Conservation (phyloP, 2,113 vertebrate genomes). For the Siniperca chuatsi region DNA sequence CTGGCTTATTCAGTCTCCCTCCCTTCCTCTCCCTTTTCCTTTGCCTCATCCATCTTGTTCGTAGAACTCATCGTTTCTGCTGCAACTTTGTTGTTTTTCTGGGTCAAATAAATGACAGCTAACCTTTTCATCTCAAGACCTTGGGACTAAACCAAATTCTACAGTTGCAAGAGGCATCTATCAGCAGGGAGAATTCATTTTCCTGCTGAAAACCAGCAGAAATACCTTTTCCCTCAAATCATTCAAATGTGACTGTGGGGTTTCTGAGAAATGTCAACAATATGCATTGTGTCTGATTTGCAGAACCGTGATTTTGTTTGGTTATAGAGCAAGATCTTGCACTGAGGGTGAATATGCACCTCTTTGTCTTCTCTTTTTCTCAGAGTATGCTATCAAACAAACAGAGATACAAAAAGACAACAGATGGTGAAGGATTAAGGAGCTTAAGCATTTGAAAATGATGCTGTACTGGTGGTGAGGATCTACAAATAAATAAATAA, state of each 20-base stretch:
- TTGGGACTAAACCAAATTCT: conserved; percentile 2
- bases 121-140: conserved; percentile 14
- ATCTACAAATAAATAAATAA: conserved; percentile 1
- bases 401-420: conserved; percentile 31
- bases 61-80: conserved; percentile 22
- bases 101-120: conserved; percentile 28
- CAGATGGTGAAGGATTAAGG: conserved; percentile 13
- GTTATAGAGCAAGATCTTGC: background rate
- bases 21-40: background rate
- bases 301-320: conserved; percentile 16
- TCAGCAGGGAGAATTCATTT: conserved; percentile 7
- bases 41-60: conserved; percentile 32
- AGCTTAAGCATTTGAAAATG: background rate
- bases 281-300: conserved; percentile 31
- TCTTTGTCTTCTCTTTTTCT: conserved; percentile 3
- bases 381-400: conserved; percentile 25
- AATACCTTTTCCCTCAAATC: background rate
- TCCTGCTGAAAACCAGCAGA: conserved; percentile 9
- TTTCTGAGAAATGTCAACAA: conserved; percentile 29
- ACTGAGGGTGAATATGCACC: background rate
- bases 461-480: background rate
- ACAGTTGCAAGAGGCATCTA: background rate
- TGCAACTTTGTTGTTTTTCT: conserved; percentile 23
- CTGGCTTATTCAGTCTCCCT: conserved; percentile 29
- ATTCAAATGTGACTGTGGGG: conserved; percentile 27